phyloP scores from a whole-genome alignment of 2,888 invertebrate genomes.

The Calliphora vomitoria region DNA sequence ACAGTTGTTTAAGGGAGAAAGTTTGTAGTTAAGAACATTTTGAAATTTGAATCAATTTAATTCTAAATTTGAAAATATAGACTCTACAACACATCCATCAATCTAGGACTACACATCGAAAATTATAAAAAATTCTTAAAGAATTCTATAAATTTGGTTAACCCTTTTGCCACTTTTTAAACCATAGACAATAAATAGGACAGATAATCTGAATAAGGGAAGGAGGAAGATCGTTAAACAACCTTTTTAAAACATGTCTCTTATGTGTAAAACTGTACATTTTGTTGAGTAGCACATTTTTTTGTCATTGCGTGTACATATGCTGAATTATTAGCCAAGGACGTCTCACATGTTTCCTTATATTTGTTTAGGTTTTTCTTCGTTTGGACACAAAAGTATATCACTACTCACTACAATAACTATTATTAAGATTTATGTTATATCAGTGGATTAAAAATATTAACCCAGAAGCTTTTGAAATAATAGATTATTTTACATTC shows the following conservation, averaged over 20 bases:
- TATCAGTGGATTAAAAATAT: conserved; percentile 28
- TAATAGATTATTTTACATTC: background rate
- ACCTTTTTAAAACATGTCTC: too few species aligned
- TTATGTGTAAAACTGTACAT: too few species aligned
- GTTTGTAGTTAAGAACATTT: background rate
- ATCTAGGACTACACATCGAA: too few species aligned
- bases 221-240: too few species aligned
- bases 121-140: too few species aligned
- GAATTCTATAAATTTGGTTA: too few species aligned
- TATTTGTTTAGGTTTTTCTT: conserved; percentile 54
- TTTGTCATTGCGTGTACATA: conserved; percentile 37
- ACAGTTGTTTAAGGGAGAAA: conserved; percentile 20
- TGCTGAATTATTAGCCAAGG: conserved; percentile 47
- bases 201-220: too few species aligned
- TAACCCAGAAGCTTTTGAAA: background rate
- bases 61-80: too few species aligned
- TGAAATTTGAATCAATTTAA: too few species aligned
- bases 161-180: too few species aligned
- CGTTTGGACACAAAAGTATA: conserved; percentile 17
- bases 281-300: conserved; percentile 1
- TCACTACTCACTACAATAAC: background rate
- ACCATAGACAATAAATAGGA: too few species aligned
- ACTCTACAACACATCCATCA: too few species aligned
- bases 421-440: conserved; percentile 49
- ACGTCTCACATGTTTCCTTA: conserved; percentile 54